Conservation (phyloP, 2,888 invertebrate species). For the Electrophaes corylata region DNA sequence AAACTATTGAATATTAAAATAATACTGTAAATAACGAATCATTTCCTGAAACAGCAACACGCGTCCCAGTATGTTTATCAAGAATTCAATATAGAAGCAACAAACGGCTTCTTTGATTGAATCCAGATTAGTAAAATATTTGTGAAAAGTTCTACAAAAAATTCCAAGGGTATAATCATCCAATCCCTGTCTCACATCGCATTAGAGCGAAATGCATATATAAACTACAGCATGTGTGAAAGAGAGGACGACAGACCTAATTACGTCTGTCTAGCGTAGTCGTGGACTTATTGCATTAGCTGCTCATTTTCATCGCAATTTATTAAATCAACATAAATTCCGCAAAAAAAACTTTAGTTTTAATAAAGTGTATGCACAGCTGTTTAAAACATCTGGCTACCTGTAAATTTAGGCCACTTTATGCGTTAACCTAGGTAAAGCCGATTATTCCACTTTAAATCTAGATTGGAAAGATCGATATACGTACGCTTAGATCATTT, state of each 20-base stretch:
- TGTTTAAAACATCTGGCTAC: background rate
- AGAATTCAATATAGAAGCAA: background rate
- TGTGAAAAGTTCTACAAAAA: background rate
- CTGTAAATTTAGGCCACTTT: background rate
- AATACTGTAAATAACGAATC: background rate
- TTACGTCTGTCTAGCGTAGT: slow-evolving; percentile 35
- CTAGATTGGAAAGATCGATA: no score
- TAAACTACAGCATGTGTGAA: slow-evolving; percentile 32
- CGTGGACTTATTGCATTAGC: slow-evolving; percentile 35
- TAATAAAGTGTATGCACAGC: background rate
- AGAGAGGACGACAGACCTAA: slow-evolving; percentile 38
- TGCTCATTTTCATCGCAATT: slow-evolving; percentile 12
- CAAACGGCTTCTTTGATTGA: background rate
- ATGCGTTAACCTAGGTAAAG: background rate
- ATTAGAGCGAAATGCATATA: slow-evolving; percentile 61
- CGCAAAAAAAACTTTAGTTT: background rate
- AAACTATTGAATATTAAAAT: no score
- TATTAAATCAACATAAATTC: background rate
- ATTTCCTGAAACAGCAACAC: slow-evolving; percentile 10
- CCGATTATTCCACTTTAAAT: no score
- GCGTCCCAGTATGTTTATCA: background rate
- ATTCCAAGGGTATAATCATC: slow-evolving; percentile 37
- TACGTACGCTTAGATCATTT: no score
- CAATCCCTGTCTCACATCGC: slow-evolving; percentile 71
- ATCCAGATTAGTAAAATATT: slow-evolving; percentile 26